Conservation (phyloP, 2,797 vertebrate genomes). For the Neoniphon sammara region DNA sequence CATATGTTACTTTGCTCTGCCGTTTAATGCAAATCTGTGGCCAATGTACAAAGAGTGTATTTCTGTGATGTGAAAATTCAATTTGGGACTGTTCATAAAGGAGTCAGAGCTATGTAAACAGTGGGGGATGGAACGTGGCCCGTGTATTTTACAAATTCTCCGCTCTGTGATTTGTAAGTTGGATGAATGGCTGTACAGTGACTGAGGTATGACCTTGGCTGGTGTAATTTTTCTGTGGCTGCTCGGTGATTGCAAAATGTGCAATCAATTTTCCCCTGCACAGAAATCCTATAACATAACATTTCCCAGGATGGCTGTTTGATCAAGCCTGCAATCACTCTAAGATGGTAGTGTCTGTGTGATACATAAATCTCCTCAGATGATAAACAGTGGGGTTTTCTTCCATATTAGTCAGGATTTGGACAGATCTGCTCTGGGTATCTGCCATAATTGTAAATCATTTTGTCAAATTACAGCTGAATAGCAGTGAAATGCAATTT, state of each 20-base stretch:
- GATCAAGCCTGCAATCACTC: slow-evolving; percentile 59
- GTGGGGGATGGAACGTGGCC: slow-evolving; percentile 12
- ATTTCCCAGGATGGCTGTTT: slow-evolving; percentile 59
- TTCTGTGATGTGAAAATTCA: slow-evolving; percentile 5
- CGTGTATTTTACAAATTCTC: slow-evolving; percentile 19
- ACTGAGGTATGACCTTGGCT: slow-evolving; percentile 61
- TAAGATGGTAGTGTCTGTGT: slow-evolving; percentile 45
- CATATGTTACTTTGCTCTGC: not conserved
- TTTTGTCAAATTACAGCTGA: slow-evolving; percentile 36
- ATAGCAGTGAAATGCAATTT: not conserved
- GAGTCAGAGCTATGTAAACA: slow-evolving; percentile 14
- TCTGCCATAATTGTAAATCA: slow-evolving; percentile 51
- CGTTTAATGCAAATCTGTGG: not conserved
- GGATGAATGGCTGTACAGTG: slow-evolving; percentile 54
- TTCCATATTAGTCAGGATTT: slow-evolving; percentile 37
- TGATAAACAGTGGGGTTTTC: slow-evolving; percentile 55
- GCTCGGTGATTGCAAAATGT: slow-evolving; percentile 53
- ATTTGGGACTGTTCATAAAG: slow-evolving; percentile 2
- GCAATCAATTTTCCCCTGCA: slow-evolving; percentile 70
- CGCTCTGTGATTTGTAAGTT: slow-evolving; percentile 47
- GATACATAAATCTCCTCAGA: slow-evolving; percentile 50
- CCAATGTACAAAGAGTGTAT: not conserved
- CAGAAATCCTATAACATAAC: slow-evolving; percentile 59
- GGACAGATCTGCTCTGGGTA: slow-evolving; percentile 23
- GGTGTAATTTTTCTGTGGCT: slow-evolving; percentile 62